Conservation (phyloP, 2,888 invertebrate genomes). For the Actias luna region DNA sequence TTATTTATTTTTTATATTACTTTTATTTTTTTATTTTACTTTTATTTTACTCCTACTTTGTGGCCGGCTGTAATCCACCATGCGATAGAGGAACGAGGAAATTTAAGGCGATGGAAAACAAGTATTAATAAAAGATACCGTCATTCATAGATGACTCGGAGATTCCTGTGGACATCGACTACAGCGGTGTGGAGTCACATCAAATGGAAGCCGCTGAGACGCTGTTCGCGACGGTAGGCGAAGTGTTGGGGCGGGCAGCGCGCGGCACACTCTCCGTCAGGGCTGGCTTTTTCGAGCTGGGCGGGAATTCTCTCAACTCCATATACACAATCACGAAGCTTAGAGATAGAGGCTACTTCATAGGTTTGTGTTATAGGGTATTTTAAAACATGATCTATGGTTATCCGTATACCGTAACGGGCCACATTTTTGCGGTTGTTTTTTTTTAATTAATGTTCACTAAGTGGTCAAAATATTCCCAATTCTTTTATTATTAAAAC, state of each 20-base stretch:
- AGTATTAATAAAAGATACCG: not conserved
- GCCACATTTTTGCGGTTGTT: too few species aligned
- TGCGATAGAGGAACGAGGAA: too few species aligned
- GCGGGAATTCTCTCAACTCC: constrained; percentile 93
- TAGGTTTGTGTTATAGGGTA: constrained; percentile 76
- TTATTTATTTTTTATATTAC: too few species aligned
- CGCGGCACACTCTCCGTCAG: constrained; percentile 83
- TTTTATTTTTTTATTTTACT: too few species aligned
- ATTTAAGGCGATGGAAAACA: too few species aligned
- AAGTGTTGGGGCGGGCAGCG: constrained; percentile 84
- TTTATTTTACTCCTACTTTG: too few species aligned
- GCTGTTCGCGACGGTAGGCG: constrained; percentile 88
- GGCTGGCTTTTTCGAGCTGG: constrained; percentile 91
- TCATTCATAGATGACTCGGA: constrained; percentile 69
- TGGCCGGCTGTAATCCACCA: too few species aligned
- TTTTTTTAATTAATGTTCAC: too few species aligned
- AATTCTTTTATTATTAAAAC: too few species aligned
- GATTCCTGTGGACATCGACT: constrained; percentile 84
- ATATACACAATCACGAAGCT: constrained; percentile 90
- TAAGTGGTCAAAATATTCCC: too few species aligned
- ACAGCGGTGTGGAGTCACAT: constrained; percentile 82
- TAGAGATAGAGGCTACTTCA: constrained; percentile 88
- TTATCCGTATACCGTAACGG: too few species aligned
- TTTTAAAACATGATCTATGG: not conserved
- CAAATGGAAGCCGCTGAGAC: constrained; percentile 84